Evolutionary conservation across 2,113 vertebrate genomes (phyloP).

Genomic region (Bos javanicus): DNA sequence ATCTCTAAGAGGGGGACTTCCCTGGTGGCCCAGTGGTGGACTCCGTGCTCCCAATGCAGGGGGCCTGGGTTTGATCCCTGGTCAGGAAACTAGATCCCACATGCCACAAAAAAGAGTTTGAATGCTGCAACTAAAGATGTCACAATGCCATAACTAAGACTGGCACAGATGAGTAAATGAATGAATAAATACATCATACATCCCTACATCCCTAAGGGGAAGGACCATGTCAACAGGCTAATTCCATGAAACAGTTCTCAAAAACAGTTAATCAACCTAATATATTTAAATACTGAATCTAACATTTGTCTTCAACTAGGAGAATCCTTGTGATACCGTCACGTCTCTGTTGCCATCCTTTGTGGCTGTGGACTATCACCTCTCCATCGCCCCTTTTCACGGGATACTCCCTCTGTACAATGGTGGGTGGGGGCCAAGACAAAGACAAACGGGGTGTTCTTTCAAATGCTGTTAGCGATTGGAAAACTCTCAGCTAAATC

Average conservation of each 20-base stretch:
- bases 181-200: not conserved
- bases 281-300: not conserved
- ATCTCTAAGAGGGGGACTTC: not conserved
- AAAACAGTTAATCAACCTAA: not conserved
- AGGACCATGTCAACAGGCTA: not conserved
- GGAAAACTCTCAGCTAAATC: not conserved
- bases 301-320: not conserved
- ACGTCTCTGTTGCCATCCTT: not conserved
- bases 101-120: not conserved
- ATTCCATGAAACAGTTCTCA: not conserved
- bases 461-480: not conserved
- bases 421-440: not conserved
- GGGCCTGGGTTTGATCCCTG: not conserved
- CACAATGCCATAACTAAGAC: not conserved
- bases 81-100: not conserved
- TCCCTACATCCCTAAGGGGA: not conserved
- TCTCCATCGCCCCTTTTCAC: not conserved
- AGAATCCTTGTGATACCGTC: not conserved
- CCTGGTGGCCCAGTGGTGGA: not conserved
- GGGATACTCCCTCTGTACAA: not conserved
- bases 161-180: not conserved
- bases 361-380: not conserved
- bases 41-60: not conserved
- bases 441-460: not conserved
- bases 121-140: not conserved